Conservation (phyloP, 2,113 vertebrate genomes). For the Electrona antarctica region DNA sequence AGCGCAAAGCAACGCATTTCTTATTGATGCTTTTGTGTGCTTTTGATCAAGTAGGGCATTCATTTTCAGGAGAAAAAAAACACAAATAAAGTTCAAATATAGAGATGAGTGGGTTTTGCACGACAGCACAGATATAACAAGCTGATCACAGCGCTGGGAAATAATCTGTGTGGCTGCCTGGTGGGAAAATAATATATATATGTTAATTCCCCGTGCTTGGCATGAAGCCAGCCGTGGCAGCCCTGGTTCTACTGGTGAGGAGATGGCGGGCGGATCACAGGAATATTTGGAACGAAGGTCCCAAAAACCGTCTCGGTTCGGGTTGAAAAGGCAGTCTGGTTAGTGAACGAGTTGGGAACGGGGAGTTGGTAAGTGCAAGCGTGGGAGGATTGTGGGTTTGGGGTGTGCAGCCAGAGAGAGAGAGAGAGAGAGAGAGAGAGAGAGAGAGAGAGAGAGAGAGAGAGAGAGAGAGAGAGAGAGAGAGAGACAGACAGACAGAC, state of each 20-base stretch:
- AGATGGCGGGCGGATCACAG: constrained; percentile 47
- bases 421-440: constrained; percentile 20
- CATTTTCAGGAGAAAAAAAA: too few species aligned
- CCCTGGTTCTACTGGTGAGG: constrained; percentile 39
- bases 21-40: too few species aligned
- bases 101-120: too few species aligned
- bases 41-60: too few species aligned
- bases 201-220: constrained; percentile 44
- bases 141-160: too few species aligned
- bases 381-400: constrained; percentile 74
- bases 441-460: constrained; percentile 28
- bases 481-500: background rate
- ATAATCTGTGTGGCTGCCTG: too few species aligned
- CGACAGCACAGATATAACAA: too few species aligned
- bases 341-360: constrained; percentile 46
- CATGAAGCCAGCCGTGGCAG: constrained; percentile 15
- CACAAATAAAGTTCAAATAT: too few species aligned
- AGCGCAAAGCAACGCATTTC: too few species aligned
- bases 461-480: too few species aligned
- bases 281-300: constrained; percentile 59
- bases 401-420: constrained; percentile 14
- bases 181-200: background rate
- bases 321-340: constrained; percentile 57
- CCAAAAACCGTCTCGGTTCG: constrained; percentile 58
- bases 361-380: constrained; percentile 61